phyloP scores from a whole-genome alignment of 2,797 vertebrate genomes.

The Gymnocypris eckloni region DNA sequence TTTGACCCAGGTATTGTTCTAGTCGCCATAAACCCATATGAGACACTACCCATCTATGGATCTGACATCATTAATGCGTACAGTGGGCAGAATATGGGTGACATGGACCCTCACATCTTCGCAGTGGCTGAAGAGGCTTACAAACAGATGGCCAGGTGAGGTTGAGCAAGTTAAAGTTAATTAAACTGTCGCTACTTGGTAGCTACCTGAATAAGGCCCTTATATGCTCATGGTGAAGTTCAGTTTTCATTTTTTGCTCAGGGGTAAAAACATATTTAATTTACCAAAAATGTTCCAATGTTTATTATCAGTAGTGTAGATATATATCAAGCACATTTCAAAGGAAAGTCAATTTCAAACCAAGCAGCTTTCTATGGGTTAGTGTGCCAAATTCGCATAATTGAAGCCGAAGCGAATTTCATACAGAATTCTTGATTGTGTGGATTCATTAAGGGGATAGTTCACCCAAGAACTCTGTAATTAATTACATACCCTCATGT shows the following conservation, averaged over 20 bases:
- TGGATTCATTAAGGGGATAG: background rate
- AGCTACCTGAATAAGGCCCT: background rate
- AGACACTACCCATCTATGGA: slow-evolving; percentile 95
- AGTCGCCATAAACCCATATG: slow-evolving; percentile 98
- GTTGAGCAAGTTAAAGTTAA: slow-evolving; percentile 49
- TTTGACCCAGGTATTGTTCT: slow-evolving; percentile 89
- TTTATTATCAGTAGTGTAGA: background rate
- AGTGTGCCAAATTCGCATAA: background rate
- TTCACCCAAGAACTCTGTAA: too few relatives aligned
- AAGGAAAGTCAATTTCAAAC: background rate
- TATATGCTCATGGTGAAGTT: background rate
- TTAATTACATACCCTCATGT: too few relatives aligned
- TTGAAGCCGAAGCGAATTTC: background rate
- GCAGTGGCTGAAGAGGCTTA: slow-evolving; percentile 98
- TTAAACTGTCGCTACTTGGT: background rate
- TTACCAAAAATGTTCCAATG: background rate
- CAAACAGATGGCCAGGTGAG: slow-evolving; percentile 99
- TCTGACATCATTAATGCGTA: slow-evolving; percentile 97
- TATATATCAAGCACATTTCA: background rate
- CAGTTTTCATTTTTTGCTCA: background rate
- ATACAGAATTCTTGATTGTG: background rate
- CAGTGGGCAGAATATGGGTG: slow-evolving; percentile 98
- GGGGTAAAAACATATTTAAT: background rate
- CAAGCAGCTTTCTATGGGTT: background rate
- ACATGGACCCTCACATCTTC: slow-evolving; percentile 99